These are phyloP conservation scores for Zaprionus vittiger DNA, from an alignment of 1,140 invertebrate genomes.

Conservation along the genomic window DNA sequence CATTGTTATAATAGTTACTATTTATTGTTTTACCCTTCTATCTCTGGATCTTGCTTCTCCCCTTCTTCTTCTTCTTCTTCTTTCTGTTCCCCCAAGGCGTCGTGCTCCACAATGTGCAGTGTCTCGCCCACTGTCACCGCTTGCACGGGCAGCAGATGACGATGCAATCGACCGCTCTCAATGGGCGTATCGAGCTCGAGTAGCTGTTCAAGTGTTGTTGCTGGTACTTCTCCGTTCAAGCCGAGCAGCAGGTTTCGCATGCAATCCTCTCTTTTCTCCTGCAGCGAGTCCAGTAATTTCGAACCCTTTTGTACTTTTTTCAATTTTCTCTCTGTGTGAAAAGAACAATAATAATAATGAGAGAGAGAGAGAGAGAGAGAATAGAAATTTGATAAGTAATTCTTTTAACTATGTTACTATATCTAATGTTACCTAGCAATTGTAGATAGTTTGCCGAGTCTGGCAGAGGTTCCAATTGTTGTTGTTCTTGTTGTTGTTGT, in stretches of 20 bases:
- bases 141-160: slow-evolving; percentile 84
- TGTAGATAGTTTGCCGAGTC: slow-evolving; percentile 79
- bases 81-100: slow-evolving; percentile 76
- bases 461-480: slow-evolving; percentile 74
- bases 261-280: slow-evolving; percentile 85
- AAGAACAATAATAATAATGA: neutral
- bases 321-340: slow-evolving; percentile 84
- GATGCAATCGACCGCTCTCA: slow-evolving; percentile 76
- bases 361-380: neutral
- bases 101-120: slow-evolving; percentile 85
- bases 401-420: slow-evolving; percentile 3
- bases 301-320: slow-evolving; percentile 84
- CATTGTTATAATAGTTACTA: slow-evolving; percentile 56
- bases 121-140: slow-evolving; percentile 85
- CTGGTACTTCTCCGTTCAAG: slow-evolving; percentile 51
- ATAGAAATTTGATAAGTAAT: neutral
- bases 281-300: slow-evolving; percentile 84
- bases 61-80: slow-evolving; percentile 30
- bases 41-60: slow-evolving; percentile 14
- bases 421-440: slow-evolving; percentile 55
- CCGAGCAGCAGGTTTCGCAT: slow-evolving; percentile 84
- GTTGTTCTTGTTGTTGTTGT: no score
- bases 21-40: slow-evolving; percentile 6
- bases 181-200: slow-evolving; percentile 84
- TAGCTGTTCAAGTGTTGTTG: slow-evolving; percentile 56